Percentiles rank a stretch among this genome's conserved stretches.
These are phyloP conservation scores for Turritopsis rubra DNA, from an alignment of 30 jellyfish, hydroid and myxozoan species.

Conservation along the genomic window DNA sequence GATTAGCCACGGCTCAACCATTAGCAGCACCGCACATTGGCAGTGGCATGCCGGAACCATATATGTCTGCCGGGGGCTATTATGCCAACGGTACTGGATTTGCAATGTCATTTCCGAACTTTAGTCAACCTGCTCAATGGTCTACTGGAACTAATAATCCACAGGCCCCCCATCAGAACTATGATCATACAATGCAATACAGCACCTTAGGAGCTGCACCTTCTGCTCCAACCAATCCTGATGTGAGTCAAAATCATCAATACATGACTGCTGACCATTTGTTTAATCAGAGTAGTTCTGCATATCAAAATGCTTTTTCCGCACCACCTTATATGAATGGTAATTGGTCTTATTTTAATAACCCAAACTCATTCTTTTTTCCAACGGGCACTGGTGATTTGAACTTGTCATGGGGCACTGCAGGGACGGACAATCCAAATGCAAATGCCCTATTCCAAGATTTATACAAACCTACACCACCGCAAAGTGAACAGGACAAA, in stretches of 20 bases:
- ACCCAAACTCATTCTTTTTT: slow-evolving; percentile 80
- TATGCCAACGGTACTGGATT: slow-evolving; percentile 40
- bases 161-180: slow-evolving; percentile 69
- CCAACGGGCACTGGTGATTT: slow-evolving; percentile 95
- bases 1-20: slow-evolving; percentile 25
- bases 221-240: slow-evolving; percentile 47
- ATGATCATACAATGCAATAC: slow-evolving; percentile 69
- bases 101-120: slow-evolving; percentile 75
- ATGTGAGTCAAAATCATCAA: slow-evolving; percentile 67
- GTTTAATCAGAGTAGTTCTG: slow-evolving; percentile 79
- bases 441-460: slow-evolving; percentile 57
- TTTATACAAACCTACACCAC: slow-evolving; percentile 85
- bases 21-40: slow-evolving; percentile 26
- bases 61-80: slow-evolving; percentile 43
- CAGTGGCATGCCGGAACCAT: slow-evolving; percentile 50
- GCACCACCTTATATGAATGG: slow-evolving; percentile 83
- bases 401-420: slow-evolving; percentile 86
- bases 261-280: slow-evolving; percentile 68
- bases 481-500: slow-evolving; percentile 75
- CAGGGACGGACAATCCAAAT: slow-evolving; percentile 50
- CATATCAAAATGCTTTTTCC: slow-evolving; percentile 63
- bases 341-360: slow-evolving; percentile 91
- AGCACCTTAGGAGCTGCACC: slow-evolving; percentile 68
- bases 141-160: slow-evolving; percentile 73
- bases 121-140: slow-evolving; percentile 80